Evolutionary conservation across 1,140 invertebrate genomes (phyloP).

Genomic region (Artemia franciscana): DNA sequence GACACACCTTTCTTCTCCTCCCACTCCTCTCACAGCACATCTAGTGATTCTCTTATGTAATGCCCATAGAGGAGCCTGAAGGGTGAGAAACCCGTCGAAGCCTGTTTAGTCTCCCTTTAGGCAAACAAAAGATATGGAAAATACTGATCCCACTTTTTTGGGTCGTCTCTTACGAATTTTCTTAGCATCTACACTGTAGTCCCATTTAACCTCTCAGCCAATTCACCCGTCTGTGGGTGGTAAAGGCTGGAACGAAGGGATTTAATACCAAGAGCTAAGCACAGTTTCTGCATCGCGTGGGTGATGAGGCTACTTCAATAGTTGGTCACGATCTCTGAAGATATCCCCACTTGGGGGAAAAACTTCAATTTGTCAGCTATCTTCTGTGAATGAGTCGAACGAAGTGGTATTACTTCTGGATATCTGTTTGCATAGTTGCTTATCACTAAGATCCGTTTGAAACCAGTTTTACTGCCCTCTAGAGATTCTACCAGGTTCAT

Average conservation of each 20-base stretch:
- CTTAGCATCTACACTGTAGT: background rate
- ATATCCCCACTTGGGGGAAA: no score
- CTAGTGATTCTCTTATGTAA: background rate
- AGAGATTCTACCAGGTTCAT: no score
- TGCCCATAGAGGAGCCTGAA: background rate
- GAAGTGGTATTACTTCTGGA: no score
- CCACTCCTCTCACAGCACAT: background rate
- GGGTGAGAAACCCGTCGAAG: background rate
- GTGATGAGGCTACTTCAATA: no score
- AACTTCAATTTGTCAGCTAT: no score
- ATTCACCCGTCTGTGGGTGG: background rate
- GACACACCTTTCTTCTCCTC: no score
- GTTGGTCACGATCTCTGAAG: no score
- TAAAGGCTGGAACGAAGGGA: background rate
- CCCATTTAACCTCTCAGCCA: background rate
- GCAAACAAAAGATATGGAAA: background rate
- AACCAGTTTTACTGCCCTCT: no score
- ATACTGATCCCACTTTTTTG: background rate
- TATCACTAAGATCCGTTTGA: no score
- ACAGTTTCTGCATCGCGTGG: no score
- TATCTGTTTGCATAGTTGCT: no score
- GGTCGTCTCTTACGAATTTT: background rate
- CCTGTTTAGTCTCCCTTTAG: background rate
- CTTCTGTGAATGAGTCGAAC: no score
- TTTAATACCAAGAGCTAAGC: background rate